Conservation (phyloP, 2,797 vertebrate species). For the Enteromius trimaculatus region DNA sequence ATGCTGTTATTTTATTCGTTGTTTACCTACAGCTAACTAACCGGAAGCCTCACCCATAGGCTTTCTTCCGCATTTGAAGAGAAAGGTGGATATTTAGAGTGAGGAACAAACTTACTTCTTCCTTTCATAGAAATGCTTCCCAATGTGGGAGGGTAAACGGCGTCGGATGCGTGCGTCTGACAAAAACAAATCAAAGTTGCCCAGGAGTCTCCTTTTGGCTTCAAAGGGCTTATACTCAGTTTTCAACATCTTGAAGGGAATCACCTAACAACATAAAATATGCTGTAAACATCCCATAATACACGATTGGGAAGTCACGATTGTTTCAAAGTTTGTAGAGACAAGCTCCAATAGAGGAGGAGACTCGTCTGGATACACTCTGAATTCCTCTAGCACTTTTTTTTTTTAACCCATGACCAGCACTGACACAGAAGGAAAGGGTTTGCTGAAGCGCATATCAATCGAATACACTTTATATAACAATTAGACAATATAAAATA, state of each 20-base stretch:
- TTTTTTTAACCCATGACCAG: conserved; percentile 46
- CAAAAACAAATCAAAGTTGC: conserved; percentile 88
- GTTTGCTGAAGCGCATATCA: conserved; percentile 59
- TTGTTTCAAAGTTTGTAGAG: conserved; percentile 66
- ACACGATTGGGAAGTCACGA: background rate
- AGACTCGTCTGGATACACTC: conserved; percentile 63
- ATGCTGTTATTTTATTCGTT: too few species aligned
- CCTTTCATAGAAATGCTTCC: conserved; percentile 89
- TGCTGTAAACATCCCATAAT: background rate
- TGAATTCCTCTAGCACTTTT: conserved; percentile 60
- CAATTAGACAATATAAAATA: conserved; percentile 59
- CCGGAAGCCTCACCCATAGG: too few species aligned
- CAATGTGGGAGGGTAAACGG: conserved; percentile 87
- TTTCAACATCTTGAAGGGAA: conserved; percentile 84
- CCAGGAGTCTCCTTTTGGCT: conserved; percentile 87
- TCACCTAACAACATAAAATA: conserved; percentile 77
- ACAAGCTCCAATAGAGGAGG: conserved; percentile 54
- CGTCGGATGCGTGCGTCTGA: conserved; percentile 86
- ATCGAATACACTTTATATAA: background rate
- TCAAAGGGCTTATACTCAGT: conserved; percentile 92
- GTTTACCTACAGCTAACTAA: too few species aligned
- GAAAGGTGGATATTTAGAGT: background rate
- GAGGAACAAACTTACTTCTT: conserved; percentile 84
- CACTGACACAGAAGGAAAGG: conserved; percentile 54
- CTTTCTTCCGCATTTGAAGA: too few species aligned